A percentile compares a stretch with the other conserved stretches of the same genome.
Evolutionary conservation across 2,888 invertebrate genomes (phyloP).

Genomic region (Apoda limacodes): DNA sequence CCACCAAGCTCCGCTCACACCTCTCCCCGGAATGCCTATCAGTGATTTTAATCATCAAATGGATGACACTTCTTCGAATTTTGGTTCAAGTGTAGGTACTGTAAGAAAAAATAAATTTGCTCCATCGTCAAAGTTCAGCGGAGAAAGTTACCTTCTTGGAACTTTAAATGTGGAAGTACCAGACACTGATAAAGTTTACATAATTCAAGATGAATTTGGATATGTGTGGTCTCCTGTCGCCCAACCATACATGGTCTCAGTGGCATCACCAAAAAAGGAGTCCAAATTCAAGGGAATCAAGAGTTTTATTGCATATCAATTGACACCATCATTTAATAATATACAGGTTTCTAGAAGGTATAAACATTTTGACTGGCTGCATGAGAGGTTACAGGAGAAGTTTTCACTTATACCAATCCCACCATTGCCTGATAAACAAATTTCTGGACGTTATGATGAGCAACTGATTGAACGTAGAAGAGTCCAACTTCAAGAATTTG

Average conservation of each 20-base stretch:
- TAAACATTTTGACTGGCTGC: conserved; percentile 99
- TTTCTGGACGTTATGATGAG: conserved; percentile 96
- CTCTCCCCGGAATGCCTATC: conserved; percentile 64
- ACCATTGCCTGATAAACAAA: conserved; percentile 97
- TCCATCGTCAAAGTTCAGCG: conserved; percentile 89
- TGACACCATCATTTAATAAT: conserved; percentile 95
- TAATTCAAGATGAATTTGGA: conserved; percentile 79
- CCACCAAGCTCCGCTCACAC: conserved; percentile 44
- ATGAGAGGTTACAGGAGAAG: conserved; percentile 93
- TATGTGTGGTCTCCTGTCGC: conserved; percentile 82
- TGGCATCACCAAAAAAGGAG: conserved; percentile 97
- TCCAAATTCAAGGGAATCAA: conserved; percentile 97
- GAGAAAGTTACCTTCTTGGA: conserved; percentile 90
- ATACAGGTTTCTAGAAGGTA: conserved; percentile 94
- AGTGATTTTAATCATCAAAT: conserved; percentile 54
- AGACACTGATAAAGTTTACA: conserved; percentile 78
- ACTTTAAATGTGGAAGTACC: conserved; percentile 76
- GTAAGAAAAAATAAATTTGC: conserved; percentile 86
- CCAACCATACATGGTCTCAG: conserved; percentile 84
- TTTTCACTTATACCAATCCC: conserved; percentile 96
- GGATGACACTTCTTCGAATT: conserved; percentile 67
- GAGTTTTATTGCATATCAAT: conserved; percentile 96
- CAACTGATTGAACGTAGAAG: conserved; percentile 96
- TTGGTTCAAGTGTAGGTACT: conserved; percentile 71
- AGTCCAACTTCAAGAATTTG: conserved; percentile 94